phyloP scores from a whole-genome alignment of 2,797 vertebrate species.

The Karalla daura region DNA sequence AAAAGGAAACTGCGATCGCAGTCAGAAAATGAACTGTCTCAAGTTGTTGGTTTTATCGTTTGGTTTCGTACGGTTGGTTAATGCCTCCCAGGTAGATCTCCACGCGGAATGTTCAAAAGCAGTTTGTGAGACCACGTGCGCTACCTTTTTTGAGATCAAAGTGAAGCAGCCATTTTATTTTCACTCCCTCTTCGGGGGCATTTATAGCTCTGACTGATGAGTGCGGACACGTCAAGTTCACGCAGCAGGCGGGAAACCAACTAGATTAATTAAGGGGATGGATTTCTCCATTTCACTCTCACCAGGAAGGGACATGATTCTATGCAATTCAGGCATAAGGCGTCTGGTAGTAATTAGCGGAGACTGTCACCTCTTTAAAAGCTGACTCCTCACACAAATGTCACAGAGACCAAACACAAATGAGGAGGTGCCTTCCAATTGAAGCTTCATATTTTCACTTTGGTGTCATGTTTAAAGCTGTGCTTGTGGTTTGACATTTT shows the following conservation, averaged over 20 bases:
- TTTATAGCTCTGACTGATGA: conserved; percentile 30
- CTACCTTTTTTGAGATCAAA: conserved; percentile 51
- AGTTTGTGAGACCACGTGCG: not conserved
- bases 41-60: not conserved
- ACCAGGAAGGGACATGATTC: not conserved
- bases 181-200: conserved; percentile 12
- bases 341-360: conserved; percentile 11
- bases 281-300: conserved; percentile 26
- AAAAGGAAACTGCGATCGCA: not conserved
- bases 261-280: conserved; percentile 15
- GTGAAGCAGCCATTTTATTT: conserved; percentile 31
- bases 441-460: not conserved
- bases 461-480: not conserved
- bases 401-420: conserved; percentile 2
- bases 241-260: conserved; percentile 17
- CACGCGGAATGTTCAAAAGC: not conserved
- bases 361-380: conserved; percentile 7
- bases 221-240: conserved; percentile 25
- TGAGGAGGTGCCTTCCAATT: not conserved
- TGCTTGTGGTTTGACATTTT: not conserved
- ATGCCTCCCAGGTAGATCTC: not conserved
- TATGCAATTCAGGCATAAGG: not conserved
- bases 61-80: not conserved
- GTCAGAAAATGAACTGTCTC: not conserved
- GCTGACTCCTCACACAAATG: not conserved